A percentile compares a stretch with the other conserved stretches of the same genome.
Evolutionary conservation across 2,113 vertebrate species (phyloP).

Genomic region (Callopanchax toddi): DNA sequence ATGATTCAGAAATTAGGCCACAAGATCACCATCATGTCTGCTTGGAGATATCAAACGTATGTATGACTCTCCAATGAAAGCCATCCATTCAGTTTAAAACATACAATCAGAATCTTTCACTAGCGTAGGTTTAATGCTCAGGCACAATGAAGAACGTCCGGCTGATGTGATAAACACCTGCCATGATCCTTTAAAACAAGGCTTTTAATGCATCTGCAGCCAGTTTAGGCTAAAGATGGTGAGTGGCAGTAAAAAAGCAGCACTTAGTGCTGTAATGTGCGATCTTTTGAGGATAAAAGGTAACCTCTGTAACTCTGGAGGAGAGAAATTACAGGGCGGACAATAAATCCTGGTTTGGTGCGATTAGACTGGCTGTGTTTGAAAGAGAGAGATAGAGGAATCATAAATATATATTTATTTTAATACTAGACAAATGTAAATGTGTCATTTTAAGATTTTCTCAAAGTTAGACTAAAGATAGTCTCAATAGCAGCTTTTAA

Average conservation of each 20-base stretch:
- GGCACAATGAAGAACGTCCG: constrained; percentile 26
- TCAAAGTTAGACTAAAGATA: no score
- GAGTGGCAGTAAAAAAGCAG: constrained; percentile 61
- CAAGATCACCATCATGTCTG: not conserved
- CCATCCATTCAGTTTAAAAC: constrained; percentile 16
- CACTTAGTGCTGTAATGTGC: constrained; percentile 73
- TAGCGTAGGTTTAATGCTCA: constrained; percentile 5
- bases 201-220: constrained; percentile 64
- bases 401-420: constrained; percentile 19
- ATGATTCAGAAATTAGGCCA: constrained; percentile 20
- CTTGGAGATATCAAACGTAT: no score
- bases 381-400: constrained; percentile 24
- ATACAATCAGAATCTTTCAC: constrained; percentile 27
- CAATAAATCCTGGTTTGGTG: constrained; percentile 48
- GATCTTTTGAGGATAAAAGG: constrained; percentile 73
- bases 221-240: constrained; percentile 56
- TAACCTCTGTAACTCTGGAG: constrained; percentile 68
- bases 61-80: no score
- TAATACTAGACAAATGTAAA: constrained; percentile 5
- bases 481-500: no score
- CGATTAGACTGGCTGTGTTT: constrained; percentile 34
- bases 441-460: no score
- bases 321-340: constrained; percentile 60
- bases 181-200: constrained; percentile 43
- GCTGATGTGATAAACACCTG: not conserved